Conservation (phyloP, 2,888 invertebrate species). For the Coelopa pilipes region DNA sequence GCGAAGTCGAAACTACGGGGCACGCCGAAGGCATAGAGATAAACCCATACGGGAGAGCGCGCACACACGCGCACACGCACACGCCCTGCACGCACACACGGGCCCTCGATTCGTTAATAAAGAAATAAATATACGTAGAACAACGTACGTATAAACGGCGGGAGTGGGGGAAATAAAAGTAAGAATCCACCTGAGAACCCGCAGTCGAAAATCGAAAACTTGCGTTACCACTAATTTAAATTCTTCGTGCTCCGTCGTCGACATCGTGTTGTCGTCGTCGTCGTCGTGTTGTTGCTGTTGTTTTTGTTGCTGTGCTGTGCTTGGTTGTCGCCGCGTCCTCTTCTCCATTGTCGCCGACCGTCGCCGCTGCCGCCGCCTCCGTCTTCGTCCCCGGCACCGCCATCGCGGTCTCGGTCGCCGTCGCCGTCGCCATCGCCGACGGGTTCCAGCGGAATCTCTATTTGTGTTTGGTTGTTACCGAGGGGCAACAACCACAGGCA, state of each 20-base stretch:
- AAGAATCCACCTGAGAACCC: slow-evolving; percentile 36
- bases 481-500: too few species aligned
- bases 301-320: too few species aligned
- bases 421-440: too few species aligned
- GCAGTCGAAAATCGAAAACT: slow-evolving; percentile 47
- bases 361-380: too few species aligned
- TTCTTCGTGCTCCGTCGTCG: slow-evolving; percentile 52
- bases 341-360: too few species aligned
- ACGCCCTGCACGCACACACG: background rate
- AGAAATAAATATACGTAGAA: background rate
- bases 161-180: slow-evolving; percentile 43
- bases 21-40: background rate
- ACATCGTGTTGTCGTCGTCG: background rate
- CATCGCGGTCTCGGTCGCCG: too few species aligned
- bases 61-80: background rate
- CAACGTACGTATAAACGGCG: background rate
- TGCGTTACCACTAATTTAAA: slow-evolving; percentile 60
- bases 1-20: too few species aligned
- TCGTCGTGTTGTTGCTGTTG: slow-evolving; percentile 18
- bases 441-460: too few species aligned
- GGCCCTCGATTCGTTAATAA: too few species aligned
- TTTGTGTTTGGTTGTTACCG: too few species aligned
- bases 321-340: too few species aligned
- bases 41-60: background rate
- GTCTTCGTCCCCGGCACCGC: too few species aligned